These are phyloP conservation scores for Artemisiospiza belli DNA, from an alignment of 2,113 vertebrate genomes.

Conservation along the genomic window DNA sequence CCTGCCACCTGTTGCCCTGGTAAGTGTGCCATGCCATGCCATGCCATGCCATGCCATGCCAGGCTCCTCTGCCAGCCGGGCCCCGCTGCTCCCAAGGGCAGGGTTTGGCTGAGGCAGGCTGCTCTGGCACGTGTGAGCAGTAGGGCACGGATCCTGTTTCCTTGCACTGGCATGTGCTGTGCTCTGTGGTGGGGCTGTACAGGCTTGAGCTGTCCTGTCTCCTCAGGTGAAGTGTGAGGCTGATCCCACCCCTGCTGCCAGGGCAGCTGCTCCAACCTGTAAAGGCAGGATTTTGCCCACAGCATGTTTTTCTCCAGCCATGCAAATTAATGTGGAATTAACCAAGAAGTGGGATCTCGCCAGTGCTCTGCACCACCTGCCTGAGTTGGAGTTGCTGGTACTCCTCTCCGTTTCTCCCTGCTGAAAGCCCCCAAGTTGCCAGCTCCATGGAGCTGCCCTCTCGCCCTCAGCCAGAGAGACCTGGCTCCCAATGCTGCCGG, in stretches of 20 bases:
- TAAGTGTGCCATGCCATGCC: not conserved
- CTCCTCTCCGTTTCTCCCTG: not conserved
- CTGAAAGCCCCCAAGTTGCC: not conserved
- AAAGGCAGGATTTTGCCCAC: conserved; percentile 19
- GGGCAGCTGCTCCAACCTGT: not conserved
- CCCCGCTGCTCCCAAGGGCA: not conserved
- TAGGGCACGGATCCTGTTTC: not conserved
- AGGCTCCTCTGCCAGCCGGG: rapidly evolving
- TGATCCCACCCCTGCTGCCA: not conserved
- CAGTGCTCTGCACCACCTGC: not conserved
- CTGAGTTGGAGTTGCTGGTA: not conserved
- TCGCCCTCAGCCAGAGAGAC: not conserved
- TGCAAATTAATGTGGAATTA: conserved; percentile 22
- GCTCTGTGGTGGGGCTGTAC: not conserved
- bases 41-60: not conserved
- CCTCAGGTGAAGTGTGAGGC: not conserved
- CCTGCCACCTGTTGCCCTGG: not conserved
- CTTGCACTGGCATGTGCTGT: not conserved
- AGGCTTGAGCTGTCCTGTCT: rapidly evolving
- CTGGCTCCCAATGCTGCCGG: rapidly evolving
- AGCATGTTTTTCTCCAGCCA: not conserved
- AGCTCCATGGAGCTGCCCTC: not conserved
- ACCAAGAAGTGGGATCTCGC: not conserved
- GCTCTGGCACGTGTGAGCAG: not conserved
- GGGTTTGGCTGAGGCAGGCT: not conserved